Evolutionary conservation across 2,888 invertebrate species (phyloP).

Genomic region (Sycophila texana): DNA sequence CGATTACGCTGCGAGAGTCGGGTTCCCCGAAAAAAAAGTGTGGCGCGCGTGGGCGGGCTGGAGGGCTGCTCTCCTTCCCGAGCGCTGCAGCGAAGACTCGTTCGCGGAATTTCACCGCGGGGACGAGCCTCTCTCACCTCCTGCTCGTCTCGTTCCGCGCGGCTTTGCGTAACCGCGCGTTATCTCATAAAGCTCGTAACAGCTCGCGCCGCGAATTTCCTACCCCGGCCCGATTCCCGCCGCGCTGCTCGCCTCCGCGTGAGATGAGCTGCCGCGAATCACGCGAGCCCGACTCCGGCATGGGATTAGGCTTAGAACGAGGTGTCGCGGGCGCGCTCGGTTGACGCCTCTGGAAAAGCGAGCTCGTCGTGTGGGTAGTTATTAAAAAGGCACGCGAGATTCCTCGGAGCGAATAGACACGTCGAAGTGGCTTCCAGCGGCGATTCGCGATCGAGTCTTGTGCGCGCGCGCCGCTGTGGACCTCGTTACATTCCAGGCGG

Average conservation of each 20-base stretch:
- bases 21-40: no score
- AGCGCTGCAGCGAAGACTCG: not conserved
- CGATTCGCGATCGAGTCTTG: no score
- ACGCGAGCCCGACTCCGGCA: no score
- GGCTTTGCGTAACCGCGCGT: constrained; percentile 49
- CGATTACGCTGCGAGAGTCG: no score
- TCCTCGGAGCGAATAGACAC: no score
- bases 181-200: constrained; percentile 50
- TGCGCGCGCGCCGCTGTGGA: no score
- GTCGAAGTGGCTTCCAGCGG: no score
- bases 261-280: not conserved
- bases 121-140: constrained; percentile 1
- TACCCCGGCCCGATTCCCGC: constrained; percentile 7
- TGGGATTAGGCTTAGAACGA: not conserved
- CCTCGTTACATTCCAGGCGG: no score
- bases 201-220: constrained; percentile 37
- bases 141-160: constrained; percentile 15
- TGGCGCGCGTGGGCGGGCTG: not conserved
- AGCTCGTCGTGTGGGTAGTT: no score
- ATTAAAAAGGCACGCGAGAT: no score
- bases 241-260: no score
- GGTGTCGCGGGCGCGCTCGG: not conserved
- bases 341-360: not conserved
- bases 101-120: constrained; percentile 29
- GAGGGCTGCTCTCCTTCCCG: not conserved